Evolutionary conservation across 1,140 invertebrate genomes (phyloP).

Genomic region (Caenorhabditis tropicalis): DNA sequence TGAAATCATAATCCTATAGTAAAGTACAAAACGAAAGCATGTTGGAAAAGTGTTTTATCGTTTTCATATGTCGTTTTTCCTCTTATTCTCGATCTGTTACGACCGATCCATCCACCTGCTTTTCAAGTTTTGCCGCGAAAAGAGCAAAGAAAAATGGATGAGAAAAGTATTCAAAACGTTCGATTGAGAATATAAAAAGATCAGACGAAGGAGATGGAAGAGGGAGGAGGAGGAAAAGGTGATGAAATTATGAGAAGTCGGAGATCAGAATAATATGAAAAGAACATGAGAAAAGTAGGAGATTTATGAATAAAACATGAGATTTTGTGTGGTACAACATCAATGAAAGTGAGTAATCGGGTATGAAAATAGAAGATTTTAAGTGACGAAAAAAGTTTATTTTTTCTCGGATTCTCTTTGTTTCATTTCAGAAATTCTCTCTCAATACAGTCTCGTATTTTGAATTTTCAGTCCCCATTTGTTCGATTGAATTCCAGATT

Average conservation of each 20-base stretch:
- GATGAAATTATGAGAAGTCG: not conserved
- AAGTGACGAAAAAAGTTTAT: too few species aligned
- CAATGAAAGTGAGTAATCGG: not conserved
- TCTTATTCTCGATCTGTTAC: not conserved
- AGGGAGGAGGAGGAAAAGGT: too few species aligned
- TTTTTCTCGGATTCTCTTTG: too few species aligned
- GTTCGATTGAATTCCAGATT: too few species aligned
- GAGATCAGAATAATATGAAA: not conserved
- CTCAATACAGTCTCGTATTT: too few species aligned
- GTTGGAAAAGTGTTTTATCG: constrained; percentile 36
- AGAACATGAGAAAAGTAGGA: not conserved
- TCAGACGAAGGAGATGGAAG: not conserved
- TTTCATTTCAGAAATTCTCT: too few species aligned
- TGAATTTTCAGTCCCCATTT: too few species aligned
- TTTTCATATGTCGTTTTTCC: constrained; percentile 6
- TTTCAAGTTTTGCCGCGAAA: not conserved
- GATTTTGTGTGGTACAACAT: not conserved
- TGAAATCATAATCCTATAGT: not conserved
- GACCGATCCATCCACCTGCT: constrained; percentile 14
- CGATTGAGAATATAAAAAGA: not conserved
- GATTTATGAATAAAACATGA: not conserved
- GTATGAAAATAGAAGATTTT: not conserved
- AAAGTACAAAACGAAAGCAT: not conserved
- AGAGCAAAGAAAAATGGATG: not conserved
- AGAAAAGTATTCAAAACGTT: not conserved